A percentile compares a stretch with the other conserved stretches of the same genome.
Conservation (phyloP, 2,797 vertebrate species). For the Pygocentrus nattereri region DNA sequence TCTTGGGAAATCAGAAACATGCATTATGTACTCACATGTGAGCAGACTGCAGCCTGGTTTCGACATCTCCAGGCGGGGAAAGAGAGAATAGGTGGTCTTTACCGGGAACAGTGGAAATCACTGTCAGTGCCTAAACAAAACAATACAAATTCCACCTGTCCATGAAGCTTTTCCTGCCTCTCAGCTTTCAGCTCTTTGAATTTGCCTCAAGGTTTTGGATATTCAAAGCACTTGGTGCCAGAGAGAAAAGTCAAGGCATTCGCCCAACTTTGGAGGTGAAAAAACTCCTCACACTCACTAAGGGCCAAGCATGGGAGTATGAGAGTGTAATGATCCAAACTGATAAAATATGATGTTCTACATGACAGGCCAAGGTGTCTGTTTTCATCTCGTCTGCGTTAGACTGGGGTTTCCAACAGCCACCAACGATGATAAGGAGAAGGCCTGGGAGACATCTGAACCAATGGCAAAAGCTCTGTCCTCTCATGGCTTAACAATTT, state of each 20-base stretch:
- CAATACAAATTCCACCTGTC: constrained; percentile 45
- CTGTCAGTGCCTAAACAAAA: constrained; percentile 41
- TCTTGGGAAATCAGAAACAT: constrained; percentile 27
- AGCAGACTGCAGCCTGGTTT: background rate
- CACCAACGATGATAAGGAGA: background rate
- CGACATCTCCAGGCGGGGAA: constrained; percentile 1
- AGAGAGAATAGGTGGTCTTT: constrained; percentile 29
- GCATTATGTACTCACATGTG: constrained; percentile 18
- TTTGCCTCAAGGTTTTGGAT: constrained; percentile 50
- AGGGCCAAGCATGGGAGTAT: constrained; percentile 12
- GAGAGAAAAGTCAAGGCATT: constrained; percentile 28
- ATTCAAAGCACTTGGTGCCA: constrained; percentile 19
- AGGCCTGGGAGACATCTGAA: background rate
- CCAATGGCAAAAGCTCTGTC: background rate
- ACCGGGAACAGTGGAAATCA: constrained; percentile 29
- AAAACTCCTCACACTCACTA: background rate
- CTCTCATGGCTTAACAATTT: background rate
- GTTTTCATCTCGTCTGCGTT: background rate
- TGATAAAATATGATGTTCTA: constrained; percentile 31
- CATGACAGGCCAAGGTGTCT: background rate
- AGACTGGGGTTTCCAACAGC: background rate
- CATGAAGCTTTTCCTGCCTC: constrained; percentile 41
- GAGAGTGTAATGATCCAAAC: constrained; percentile 12
- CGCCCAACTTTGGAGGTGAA: constrained; percentile 26
- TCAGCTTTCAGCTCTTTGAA: constrained; percentile 43